These are phyloP conservation scores for Eumacrocentrus americanus DNA, from an alignment of 2,888 invertebrate genomes.

Conservation along the genomic window DNA sequence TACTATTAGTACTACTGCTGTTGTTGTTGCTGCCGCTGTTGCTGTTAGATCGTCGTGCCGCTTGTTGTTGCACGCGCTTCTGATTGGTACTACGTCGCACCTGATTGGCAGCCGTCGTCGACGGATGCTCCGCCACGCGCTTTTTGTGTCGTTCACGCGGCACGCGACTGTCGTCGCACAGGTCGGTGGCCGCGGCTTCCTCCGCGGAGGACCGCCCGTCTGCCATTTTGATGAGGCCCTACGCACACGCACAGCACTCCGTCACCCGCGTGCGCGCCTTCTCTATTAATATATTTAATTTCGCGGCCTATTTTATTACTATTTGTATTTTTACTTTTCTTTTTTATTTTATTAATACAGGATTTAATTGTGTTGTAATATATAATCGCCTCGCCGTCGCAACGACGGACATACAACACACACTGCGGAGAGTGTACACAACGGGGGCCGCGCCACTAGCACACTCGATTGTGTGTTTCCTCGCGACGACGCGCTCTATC, in stretches of 20 bases:
- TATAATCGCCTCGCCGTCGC: constrained; percentile 15
- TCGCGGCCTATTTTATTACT: background rate
- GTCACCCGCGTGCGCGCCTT: background rate
- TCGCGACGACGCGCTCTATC: constrained; percentile 40
- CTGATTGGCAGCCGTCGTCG: constrained; percentile 16
- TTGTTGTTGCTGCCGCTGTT: constrained; percentile 28
- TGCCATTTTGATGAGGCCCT: constrained; percentile 78
- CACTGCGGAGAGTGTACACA: constrained; percentile 26
- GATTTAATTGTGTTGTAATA: background rate
- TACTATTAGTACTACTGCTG: constrained; percentile 10
- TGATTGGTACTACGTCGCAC: constrained; percentile 21
- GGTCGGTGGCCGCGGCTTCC: constrained; percentile 67
- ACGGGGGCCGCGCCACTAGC: constrained; percentile 31
- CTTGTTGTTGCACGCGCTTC: background rate
- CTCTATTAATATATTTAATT: background rate
- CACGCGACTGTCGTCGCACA: constrained; percentile 56
- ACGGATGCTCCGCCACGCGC: constrained; percentile 32
- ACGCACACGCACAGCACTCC: constrained; percentile 37
- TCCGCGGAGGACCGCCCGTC: constrained; percentile 74
- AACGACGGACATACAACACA: constrained; percentile 19
- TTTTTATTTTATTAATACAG: constrained; percentile 4
- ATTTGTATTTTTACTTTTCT: too few relatives aligned
- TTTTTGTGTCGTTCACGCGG: constrained; percentile 51
- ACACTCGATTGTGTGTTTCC: constrained; percentile 43
- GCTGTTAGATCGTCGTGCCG: constrained; percentile 32